Evolutionary conservation across 2,888 invertebrate genomes (phyloP).

Genomic region (Hofmannophila pseudospretella): DNA sequence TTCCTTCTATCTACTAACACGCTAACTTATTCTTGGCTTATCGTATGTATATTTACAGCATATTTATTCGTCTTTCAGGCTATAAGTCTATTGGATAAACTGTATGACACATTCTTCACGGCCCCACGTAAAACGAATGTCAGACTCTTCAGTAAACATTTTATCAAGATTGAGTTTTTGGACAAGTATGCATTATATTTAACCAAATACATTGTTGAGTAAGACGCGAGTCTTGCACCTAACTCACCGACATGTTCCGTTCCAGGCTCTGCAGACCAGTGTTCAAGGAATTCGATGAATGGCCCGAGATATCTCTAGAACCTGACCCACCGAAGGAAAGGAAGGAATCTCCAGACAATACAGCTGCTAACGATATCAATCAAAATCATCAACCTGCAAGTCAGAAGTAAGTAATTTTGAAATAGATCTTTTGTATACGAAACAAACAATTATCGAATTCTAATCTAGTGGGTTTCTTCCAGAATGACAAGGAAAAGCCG

Average conservation of each 20-base stretch:
- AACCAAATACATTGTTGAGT: conserved; percentile 17
- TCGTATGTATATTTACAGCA: conserved; percentile 43
- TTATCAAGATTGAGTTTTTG: conserved; percentile 85
- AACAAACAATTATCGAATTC: conserved; percentile 1
- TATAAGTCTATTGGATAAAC: conserved; percentile 82
- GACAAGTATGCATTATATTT: conserved; percentile 75
- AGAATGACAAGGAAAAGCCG: conserved; percentile 78
- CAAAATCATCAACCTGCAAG: conserved; percentile 29
- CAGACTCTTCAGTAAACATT: conserved; percentile 81
- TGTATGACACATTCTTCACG: conserved; percentile 76
- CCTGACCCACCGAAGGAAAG: conserved; percentile 53
- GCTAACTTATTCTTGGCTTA: conserved; percentile 7
- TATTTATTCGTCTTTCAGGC: conserved; percentile 77
- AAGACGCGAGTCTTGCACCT: conserved; percentile 16
- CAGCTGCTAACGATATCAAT: conserved; percentile 27
- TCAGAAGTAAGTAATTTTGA: conserved; percentile 46
- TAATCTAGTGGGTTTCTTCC: conserved; percentile 21
- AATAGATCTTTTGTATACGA: too few relatives aligned
- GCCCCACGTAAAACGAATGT: conserved; percentile 76
- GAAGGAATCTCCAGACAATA: conserved; percentile 39
- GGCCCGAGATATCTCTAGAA: conserved; percentile 77
- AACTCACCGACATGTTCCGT: conserved; percentile 18
- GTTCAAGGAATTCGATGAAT: conserved; percentile 80
- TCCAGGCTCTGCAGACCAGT: conserved; percentile 78
- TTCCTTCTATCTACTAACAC: neutral